Base-by-base conservation (phyloP, 2,113 vertebrate genomes). In the Poecilia latipinna region DNA sequence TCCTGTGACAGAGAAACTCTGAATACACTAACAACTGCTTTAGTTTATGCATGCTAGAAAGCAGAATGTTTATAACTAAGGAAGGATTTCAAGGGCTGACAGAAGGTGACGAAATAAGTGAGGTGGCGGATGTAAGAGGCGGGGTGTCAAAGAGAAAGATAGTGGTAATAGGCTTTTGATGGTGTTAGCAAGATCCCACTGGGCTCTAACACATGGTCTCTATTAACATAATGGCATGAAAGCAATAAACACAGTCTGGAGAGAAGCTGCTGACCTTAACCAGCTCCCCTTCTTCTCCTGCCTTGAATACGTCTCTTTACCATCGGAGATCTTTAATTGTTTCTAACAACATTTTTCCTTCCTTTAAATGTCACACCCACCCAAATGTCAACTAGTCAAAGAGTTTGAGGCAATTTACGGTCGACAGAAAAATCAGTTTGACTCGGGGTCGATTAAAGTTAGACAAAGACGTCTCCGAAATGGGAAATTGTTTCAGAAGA, bases 191-290 rank as follows among this genome's bases (percentile, higher is more conserved):
- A 37, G 70, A 54, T 89, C 86, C 87, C 72, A 57, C 65, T 70
- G 82, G 86, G 87, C 75, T 70, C 76, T 12, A 65, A 86, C 79
- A 69, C 80, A 65, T 75, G 61, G 73, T 62, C 73, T 74, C 77
- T 78, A 87, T 91, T 90, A 88, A 84, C 88, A 91, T 80, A 89
- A 78, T 80, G 85, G 75, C 44, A 84, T 48, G 69, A 75, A 72
- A 65, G 67, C 77, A 77, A 86, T 78, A 88, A 76, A 83, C 75
- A 31, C 60, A 74, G 73, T 62, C 79, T 78, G 68, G 35, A 42
- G 69, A 70, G 4, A 4, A 44, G 65, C 82, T 67, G 76, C 66
- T 67, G 73, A 57, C 68, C 22, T 77, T 72, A 19, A 63, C 57
- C 35, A 28, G 66, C 66, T 68, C 42, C 65, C 28, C n/a, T 7